phyloP scores from a whole-genome alignment of 2,888 invertebrate species.

The Epistrophella euchroma region DNA sequence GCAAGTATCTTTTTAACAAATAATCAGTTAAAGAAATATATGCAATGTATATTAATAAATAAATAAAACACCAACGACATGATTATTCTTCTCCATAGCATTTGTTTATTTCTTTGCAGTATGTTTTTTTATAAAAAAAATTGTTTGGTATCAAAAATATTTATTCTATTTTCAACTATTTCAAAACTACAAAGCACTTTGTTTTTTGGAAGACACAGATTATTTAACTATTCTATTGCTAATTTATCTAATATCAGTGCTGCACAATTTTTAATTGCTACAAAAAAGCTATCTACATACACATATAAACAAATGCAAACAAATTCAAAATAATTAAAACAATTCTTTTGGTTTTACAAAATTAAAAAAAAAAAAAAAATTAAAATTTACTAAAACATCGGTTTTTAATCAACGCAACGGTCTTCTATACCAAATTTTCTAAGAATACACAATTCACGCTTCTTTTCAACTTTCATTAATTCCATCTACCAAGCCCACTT shows the following conservation, averaged over 20 bases:
- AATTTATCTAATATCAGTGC: conserved; percentile 65
- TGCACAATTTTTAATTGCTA: conserved; percentile 34
- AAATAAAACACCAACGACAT: conserved; percentile 3
- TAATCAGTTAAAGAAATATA: too few relatives aligned
- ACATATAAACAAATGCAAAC: conserved; percentile 49
- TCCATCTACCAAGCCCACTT: conserved; percentile 82
- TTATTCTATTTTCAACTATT: conserved; percentile 19
- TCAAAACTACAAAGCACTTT: conserved; percentile 29
- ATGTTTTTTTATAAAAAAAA: conserved; percentile 38
- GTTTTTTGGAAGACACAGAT: conserved; percentile 62
- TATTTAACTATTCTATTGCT: conserved; percentile 33
- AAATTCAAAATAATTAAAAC: conserved; percentile 40
- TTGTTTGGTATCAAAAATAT: conserved; percentile 66
- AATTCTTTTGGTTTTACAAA: conserved; percentile 22
- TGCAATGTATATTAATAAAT: neutral
- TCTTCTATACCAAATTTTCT: conserved; percentile 35
- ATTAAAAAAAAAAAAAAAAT: conserved; percentile 22
- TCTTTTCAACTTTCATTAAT: neutral
- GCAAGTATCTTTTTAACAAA: too few relatives aligned
- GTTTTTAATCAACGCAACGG: conserved; percentile 30
- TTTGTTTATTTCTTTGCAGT: conserved; percentile 57
- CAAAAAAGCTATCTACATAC: conserved; percentile 24
- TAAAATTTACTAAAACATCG: conserved; percentile 44
- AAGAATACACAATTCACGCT: conserved; percentile 22
- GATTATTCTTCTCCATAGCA: conserved; percentile 50